A percentile compares a stretch with the other conserved stretches of the same genome.
phyloP scores from a whole-genome alignment of 2,888 invertebrate species.

The Eurytoma adleriae region DNA sequence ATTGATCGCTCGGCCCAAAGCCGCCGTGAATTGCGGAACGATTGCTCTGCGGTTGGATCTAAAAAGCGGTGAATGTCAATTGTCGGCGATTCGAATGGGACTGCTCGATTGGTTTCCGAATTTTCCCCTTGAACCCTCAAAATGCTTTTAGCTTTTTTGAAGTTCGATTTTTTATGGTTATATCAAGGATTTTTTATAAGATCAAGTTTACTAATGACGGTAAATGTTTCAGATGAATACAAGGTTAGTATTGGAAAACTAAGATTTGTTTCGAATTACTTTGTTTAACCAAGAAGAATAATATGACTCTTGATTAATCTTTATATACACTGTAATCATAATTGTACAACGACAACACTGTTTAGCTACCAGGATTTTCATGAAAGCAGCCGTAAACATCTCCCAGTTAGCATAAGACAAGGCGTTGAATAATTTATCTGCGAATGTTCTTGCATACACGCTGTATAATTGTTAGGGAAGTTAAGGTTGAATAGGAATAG shows the following conservation, averaged over 20 bases:
- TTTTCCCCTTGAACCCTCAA: background rate
- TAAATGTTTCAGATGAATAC: no score
- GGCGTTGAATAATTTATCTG: conserved; percentile 50
- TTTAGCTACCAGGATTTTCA: conserved; percentile 5
- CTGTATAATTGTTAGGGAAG: conserved; percentile 42
- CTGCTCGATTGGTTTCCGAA: background rate
- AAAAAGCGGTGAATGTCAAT: conserved; percentile 24
- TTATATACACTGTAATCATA: background rate
- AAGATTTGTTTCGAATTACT: no score
- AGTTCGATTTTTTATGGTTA: no score
- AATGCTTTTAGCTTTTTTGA: no score
- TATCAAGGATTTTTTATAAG: no score
- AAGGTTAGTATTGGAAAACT: no score
- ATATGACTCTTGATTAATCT: no score
- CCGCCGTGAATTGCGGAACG: conserved; percentile 14
- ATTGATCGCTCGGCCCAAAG: conserved; percentile 25
- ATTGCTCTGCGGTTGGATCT: conserved; percentile 23
- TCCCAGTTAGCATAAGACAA: conserved; percentile 30
- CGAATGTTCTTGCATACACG: conserved; percentile 17
- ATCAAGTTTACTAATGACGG: no score
- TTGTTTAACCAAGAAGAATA: no score
- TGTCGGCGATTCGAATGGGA: background rate
- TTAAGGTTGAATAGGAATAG: conserved; percentile 16
- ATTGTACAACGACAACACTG: background rate
- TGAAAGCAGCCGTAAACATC: background rate